Percentiles rank a stretch among this genome's conserved stretches.
Conservation (phyloP, 2,113 vertebrate genomes). For the Strix aluco region DNA sequence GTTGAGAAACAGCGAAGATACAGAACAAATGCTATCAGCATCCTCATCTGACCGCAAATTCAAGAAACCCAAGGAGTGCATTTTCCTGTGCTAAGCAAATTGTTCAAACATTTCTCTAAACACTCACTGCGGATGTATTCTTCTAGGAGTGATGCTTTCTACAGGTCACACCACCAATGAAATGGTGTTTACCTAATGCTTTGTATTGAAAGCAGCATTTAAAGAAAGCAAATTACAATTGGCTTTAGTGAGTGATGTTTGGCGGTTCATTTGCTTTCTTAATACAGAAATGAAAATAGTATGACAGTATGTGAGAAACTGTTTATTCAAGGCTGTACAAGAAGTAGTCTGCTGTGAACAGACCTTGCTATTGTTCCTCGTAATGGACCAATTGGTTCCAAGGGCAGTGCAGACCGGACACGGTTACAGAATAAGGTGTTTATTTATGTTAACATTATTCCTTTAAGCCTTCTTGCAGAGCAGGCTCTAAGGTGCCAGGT, state of each 20-base stretch:
- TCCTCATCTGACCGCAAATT: slow-evolving; percentile 6
- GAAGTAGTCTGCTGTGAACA: background rate
- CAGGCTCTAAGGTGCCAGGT: background rate
- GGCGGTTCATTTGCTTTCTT: background rate
- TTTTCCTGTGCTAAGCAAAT: slow-evolving; percentile 35
- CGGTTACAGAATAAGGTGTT: background rate
- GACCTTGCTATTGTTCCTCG: background rate
- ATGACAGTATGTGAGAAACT: background rate
- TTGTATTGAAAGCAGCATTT: background rate
- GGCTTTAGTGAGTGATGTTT: background rate
- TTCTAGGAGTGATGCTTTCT: background rate
- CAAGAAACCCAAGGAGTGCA: background rate
- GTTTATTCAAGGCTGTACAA: background rate
- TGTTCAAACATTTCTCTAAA: background rate
- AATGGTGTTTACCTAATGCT: background rate
- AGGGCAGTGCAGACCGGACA: background rate
- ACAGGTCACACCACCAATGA: background rate
- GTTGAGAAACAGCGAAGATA: slow-evolving; percentile 3
- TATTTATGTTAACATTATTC: background rate
- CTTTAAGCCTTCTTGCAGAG: background rate
- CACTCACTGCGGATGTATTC: background rate
- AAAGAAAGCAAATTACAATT: background rate
- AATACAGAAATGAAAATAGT: background rate
- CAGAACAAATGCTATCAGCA: background rate
- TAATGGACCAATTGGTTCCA: background rate